Evolutionary conservation across 2,113 vertebrate species (phyloP), one percentile per base, ranked within the genome.

Genomic region (Eudyptes chrysolophus): DNA sequence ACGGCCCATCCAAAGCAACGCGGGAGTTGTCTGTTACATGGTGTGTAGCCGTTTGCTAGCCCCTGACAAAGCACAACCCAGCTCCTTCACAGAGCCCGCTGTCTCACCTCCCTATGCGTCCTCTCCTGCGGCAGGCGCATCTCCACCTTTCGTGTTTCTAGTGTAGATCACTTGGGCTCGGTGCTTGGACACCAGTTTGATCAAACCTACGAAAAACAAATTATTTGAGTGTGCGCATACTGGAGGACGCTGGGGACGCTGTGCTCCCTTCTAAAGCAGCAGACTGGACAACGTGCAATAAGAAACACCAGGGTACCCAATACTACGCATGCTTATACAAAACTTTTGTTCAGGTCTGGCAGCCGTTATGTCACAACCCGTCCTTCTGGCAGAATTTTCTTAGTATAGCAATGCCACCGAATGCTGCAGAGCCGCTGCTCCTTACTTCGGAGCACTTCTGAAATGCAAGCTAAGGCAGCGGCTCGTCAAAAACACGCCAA

Each of bases 161-260:
- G 99, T 99, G 95, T 99, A 99, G 93, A 99, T 99, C 58, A 99
- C 99, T 71, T 99, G 99, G 32, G 99, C 99, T 98, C 99, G 99
- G 98, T 99, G 99, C 97, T 99, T 99, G 87, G 99, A 99, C 91
- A 99, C 99, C 77, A 99, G 97, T 66, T 99, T 99, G 98, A 99
- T 99, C 98, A 99, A 98, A 62, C 99, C 99, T 99, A 24, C 2
- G 26, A 20, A 21, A 16, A 84, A 32, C 11, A 55, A 36, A 2
- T 17, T 14, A 11, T 3, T 0, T 26, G n/a, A 80, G n/a, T 1
- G 8, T 1, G 1, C 2, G 0, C 0, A 0, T 12, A 34, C 14
- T 7, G 36, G 26, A 2, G 2, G 26, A 20, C 0, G 0, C 13
- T 1, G 1, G 17, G 13, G 27, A 76, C 2, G 12, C 1, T 5